Evolutionary conservation across 2,797 vertebrate species (phyloP).

Genomic region (Macropodus opercularis): DNA sequence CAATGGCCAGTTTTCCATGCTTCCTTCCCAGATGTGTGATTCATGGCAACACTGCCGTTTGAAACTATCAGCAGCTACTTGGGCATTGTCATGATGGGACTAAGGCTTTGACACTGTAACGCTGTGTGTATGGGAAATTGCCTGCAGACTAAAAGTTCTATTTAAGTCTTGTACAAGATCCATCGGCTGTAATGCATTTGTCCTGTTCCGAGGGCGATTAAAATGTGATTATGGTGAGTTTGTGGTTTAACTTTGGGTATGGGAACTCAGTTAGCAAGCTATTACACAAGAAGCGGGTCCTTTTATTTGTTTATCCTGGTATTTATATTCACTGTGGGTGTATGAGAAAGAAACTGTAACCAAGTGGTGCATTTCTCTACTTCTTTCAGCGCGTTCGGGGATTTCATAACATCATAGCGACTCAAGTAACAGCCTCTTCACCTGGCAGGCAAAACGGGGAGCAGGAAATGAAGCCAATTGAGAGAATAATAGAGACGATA

Average conservation of each 20-base stretch:
- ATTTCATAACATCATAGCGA: slow-evolving; percentile 28
- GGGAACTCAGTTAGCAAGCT: slow-evolving; percentile 19
- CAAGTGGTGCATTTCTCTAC: slow-evolving; percentile 23
- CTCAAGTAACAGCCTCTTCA: slow-evolving; percentile 37
- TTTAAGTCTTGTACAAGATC: slow-evolving; percentile 34
- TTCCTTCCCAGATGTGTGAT: slow-evolving; percentile 46
- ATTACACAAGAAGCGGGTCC: neutral
- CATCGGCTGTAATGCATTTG: slow-evolving; percentile 34
- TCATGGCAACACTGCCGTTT: slow-evolving; percentile 49
- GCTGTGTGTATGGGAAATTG: slow-evolving; percentile 39
- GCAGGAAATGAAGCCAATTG: slow-evolving; percentile 46
- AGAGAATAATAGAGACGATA: slow-evolving; percentile 35
- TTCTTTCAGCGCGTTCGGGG: slow-evolving; percentile 8
- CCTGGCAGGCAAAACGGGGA: slow-evolving; percentile 33
- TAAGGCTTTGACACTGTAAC: slow-evolving; percentile 27
- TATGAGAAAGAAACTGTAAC: slow-evolving; percentile 8
- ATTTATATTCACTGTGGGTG: slow-evolving; percentile 20
- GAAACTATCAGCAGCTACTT: slow-evolving; percentile 35
- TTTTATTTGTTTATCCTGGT: slow-evolving; percentile 41
- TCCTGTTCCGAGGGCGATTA: slow-evolving; percentile 46
- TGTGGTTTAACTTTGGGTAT: slow-evolving; percentile 26
- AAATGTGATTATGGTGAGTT: slow-evolving; percentile 41
- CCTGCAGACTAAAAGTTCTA: slow-evolving; percentile 38
- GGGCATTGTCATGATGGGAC: slow-evolving; percentile 46
- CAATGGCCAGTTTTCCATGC: slow-evolving; percentile 30